Base-by-base conservation (phyloP, 2,113 vertebrate genomes). In the Ophthalmolycus amberensis region DNA sequence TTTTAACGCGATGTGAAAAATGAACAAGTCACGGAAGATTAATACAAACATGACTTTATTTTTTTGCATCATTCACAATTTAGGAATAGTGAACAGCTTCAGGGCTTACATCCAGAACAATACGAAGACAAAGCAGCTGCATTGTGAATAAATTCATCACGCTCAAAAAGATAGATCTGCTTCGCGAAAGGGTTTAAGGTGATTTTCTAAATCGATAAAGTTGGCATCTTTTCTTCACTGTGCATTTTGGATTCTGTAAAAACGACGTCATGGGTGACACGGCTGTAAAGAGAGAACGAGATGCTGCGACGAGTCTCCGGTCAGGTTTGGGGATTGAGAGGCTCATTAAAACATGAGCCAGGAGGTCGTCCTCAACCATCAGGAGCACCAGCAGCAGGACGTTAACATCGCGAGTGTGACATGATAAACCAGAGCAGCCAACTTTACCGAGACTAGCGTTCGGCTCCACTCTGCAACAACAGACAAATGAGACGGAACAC, bases 11-110 rank as follows among this genome's bases (percentile, higher is more conserved):
- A 22, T 12, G 34, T n/a, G 59, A 58, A 4, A 4, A 52, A 54
- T n/a, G 2, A 54, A 60, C 5, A 15, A 62, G 48, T 29, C 4
- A 34, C 60, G 38, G 6, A 32, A 65, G 11, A 68, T 81, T 71
- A 82, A 76, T 88, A 93, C 73, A 94, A 93, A 94, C 87, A 88
- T 78, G 37, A 90, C 80, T 77, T 94, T 93, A 91, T 90, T 93
- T 93, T 73, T 88, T 83, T 86, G 6, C n/a, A 56, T 79, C 62
- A 79, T 91, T 93, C 86, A 90, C 80, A 91, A 84, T 80, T 92
- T 88, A 89, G 82, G 87, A 78, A 93, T 94, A 92, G 84, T 69
- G 62, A 69, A 75, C 85, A 87, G 86, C 90, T 84, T 78, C 71
- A 75, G 60, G 69, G 75, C 34, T 94, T 90, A 88, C 84, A 93